These are phyloP conservation scores for Microplitis deprimator DNA, from an alignment of 2,888 invertebrate species.

Conservation along the genomic window DNA sequence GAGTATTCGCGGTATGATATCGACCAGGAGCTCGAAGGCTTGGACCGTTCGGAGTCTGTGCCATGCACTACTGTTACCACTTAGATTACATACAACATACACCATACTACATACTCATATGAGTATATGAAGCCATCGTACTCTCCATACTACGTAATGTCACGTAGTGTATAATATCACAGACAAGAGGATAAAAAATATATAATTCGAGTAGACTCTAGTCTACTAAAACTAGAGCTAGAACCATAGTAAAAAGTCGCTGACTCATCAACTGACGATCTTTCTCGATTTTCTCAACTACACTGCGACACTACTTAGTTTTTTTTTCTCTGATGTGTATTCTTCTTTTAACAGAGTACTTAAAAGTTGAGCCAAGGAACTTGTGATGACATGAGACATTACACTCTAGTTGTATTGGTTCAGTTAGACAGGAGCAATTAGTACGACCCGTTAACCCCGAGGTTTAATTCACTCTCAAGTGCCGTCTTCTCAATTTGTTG, in stretches of 20 bases:
- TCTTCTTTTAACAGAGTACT: background rate
- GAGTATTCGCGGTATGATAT: slow-evolving; percentile 60
- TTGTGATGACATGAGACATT: too few species aligned
- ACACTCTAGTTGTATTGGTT: slow-evolving; percentile 45
- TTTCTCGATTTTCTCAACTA: background rate
- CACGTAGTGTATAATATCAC: slow-evolving; percentile 45
- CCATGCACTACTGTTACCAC: slow-evolving; percentile 59
- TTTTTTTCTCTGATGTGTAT: background rate
- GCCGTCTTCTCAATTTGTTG: slow-evolving; percentile 12
- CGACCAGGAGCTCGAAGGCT: slow-evolving; percentile 58
- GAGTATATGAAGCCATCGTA: slow-evolving; percentile 18
- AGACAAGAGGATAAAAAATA: slow-evolving; percentile 39
- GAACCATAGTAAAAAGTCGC: background rate
- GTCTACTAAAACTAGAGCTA: background rate
- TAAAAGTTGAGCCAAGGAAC: slow-evolving; percentile 45
- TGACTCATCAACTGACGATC: background rate
- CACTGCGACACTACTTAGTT: background rate
- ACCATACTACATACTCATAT: slow-evolving; percentile 15
- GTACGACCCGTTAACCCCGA: slow-evolving; percentile 47
- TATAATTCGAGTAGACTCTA: slow-evolving; percentile 17
- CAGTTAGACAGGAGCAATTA: slow-evolving; percentile 39
- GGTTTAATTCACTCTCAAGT: slow-evolving; percentile 20
- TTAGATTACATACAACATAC: slow-evolving; percentile 53
- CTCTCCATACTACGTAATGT: background rate
- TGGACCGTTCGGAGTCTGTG: slow-evolving; percentile 61